Percentiles rank a stretch among this genome's conserved stretches.
Evolutionary conservation across 2,797 vertebrate genomes (phyloP).

Genomic region (Gymnoscopelus microlampas): DNA sequence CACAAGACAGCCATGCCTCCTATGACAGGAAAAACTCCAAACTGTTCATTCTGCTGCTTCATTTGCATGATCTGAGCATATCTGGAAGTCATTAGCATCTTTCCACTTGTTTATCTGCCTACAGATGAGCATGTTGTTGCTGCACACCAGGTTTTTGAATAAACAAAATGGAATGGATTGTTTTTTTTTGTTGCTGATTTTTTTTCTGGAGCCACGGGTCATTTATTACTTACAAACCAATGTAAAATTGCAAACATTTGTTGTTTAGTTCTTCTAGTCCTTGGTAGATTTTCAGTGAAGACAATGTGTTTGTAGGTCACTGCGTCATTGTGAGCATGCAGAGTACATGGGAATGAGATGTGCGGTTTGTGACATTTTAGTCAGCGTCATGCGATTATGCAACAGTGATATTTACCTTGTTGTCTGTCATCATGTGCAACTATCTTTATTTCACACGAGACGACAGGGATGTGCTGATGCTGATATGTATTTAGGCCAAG

Average conservation of each 20-base stretch:
- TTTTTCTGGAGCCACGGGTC: constrained; percentile 32
- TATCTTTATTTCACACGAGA: constrained; percentile 2
- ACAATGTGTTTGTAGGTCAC: constrained; percentile 30
- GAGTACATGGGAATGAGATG: constrained; percentile 4
- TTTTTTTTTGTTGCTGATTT: constrained; percentile 20
- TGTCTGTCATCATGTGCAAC: too few species aligned
- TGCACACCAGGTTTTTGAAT: constrained; percentile 42
- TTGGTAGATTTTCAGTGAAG: too few species aligned
- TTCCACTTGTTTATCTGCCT: constrained; percentile 68
- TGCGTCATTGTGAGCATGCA: background rate
- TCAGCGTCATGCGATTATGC: background rate
- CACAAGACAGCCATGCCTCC: constrained; percentile 44
- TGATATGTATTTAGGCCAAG: constrained; percentile 70
- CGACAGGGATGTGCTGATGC: background rate
- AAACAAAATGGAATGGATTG: constrained; percentile 43
- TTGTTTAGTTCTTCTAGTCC: background rate
- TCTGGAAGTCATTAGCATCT: constrained; percentile 71
- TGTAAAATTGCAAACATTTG: constrained; percentile 10
- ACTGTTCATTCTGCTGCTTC: constrained; percentile 55
- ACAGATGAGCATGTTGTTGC: constrained; percentile 59
- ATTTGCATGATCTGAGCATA: constrained; percentile 66
- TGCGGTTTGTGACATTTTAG: constrained; percentile 18
- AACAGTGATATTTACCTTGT: background rate
- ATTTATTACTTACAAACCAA: constrained; percentile 44
- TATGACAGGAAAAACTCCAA: constrained; percentile 65